These are phyloP conservation scores for Colaptes auratus DNA, from an alignment of 2,113 vertebrate genomes.

Conservation along the genomic window DNA sequence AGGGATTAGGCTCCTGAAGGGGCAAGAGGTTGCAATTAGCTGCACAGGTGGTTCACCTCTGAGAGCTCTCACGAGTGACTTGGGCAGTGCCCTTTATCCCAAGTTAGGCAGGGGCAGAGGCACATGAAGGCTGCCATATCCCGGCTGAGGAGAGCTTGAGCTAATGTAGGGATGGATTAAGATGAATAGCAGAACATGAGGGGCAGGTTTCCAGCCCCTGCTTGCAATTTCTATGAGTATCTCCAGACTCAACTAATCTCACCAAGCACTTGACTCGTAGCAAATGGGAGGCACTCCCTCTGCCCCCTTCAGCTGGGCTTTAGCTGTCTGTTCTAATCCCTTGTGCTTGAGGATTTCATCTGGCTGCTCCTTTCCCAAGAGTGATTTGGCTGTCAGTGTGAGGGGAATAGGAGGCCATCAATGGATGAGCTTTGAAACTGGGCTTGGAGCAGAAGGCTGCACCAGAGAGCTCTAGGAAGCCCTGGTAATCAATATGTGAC, in stretches of 20 bases:
- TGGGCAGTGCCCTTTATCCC: background rate
- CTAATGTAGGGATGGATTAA: background rate
- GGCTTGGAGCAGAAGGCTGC: background rate
- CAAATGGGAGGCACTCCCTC: background rate
- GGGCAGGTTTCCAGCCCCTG: background rate
- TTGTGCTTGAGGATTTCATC: background rate
- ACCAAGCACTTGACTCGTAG: background rate
- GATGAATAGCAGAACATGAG: background rate
- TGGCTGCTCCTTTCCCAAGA: background rate
- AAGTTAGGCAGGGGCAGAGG: background rate
- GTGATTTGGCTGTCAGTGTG: background rate
- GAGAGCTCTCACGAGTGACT: background rate
- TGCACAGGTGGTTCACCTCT: background rate
- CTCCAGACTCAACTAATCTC: background rate
- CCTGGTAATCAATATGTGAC: background rate
- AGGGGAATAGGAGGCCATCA: background rate
- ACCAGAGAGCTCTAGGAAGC: background rate
- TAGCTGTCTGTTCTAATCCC: background rate
- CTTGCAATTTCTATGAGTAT: background rate
- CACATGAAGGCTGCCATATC: background rate
- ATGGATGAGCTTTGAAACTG: background rate
- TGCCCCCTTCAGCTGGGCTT: background rate
- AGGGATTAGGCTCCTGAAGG: background rate
- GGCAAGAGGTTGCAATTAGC: background rate
- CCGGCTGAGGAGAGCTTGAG: background rate